Percentiles rank a stretch among this genome's conserved stretches.
These are phyloP conservation scores for Anastrepha obliqua DNA, from an alignment of 1,140 invertebrate genomes.

Conservation along the genomic window DNA sequence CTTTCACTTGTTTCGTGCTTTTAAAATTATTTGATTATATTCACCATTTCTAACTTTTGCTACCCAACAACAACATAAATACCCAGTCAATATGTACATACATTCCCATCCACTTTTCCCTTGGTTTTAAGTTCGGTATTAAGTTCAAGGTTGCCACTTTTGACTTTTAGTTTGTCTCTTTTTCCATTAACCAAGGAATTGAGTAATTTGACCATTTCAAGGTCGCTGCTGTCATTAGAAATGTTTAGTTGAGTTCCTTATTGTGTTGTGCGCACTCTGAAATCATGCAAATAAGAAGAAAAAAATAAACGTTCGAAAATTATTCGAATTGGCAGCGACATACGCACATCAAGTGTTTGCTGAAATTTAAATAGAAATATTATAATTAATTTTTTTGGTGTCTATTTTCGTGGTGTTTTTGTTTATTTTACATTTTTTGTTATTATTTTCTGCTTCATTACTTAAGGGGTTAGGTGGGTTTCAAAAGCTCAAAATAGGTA, in stretches of 20 bases:
- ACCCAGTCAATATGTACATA: background rate
- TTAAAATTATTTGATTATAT: background rate
- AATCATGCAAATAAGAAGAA: background rate
- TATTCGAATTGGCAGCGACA: no score
- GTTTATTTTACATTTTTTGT: no score
- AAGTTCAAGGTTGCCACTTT: conserved; percentile 43
- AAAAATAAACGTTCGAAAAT: no score
- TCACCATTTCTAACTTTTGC: background rate
- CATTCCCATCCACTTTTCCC: background rate
- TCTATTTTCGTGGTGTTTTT: background rate
- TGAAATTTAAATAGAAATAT: no score
- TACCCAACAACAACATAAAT: background rate
- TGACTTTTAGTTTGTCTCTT: background rate
- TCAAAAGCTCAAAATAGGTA: no score
- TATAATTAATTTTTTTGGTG: background rate
- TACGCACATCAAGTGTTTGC: no score
- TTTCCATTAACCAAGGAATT: background rate
- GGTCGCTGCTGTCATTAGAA: conserved; percentile 17
- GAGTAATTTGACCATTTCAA: background rate
- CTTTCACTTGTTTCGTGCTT: no score
- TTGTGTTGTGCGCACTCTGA: background rate
- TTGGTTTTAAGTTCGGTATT: background rate
- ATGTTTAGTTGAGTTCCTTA: background rate
- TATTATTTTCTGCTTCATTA: no score
- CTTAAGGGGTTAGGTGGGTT: no score